These are phyloP conservation scores for Camponotus pennsylvanicus DNA, from an alignment of 1,140 invertebrate species.

Conservation along the genomic window DNA sequence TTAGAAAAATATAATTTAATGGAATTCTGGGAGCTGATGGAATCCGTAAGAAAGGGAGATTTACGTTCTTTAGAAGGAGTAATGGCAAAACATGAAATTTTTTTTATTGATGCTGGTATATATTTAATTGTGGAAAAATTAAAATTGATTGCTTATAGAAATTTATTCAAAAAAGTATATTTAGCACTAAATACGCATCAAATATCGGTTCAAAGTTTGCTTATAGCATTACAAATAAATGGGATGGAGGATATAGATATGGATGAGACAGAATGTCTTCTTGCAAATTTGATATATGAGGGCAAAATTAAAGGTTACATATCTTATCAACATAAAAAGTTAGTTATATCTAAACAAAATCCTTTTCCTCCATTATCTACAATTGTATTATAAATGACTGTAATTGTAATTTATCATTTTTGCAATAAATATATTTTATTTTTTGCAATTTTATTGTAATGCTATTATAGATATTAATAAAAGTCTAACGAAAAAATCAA, in stretches of 20 bases:
- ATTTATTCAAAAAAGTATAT: conserved; percentile 98
- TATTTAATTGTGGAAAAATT: conserved; percentile 99
- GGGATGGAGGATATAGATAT: conserved; percentile 95
- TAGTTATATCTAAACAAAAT: conserved; percentile 99
- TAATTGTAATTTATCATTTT: conserved; percentile 4
- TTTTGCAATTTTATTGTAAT: not conserved
- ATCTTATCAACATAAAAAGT: conserved; percentile 98
- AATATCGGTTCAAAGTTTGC: conserved; percentile 94
- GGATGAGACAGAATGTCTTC: conserved; percentile 98
- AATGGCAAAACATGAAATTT: conserved; percentile 94
- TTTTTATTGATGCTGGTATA: conserved; percentile 98
- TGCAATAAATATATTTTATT: conserved; percentile 51
- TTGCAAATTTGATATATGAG: conserved; percentile 98
- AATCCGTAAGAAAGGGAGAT: conserved; percentile 96
- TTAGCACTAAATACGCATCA: conserved; percentile 95
- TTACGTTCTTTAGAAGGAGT: conserved; percentile 94
- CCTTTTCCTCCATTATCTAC: conserved; percentile 93
- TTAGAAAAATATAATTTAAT: conserved; percentile 96
- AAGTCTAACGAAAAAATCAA: too few relatives aligned
- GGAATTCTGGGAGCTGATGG: conserved; percentile 95
- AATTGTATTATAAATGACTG: conserved; percentile 62
- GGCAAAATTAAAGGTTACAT: conserved; percentile 99
- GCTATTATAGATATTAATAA: too few relatives aligned
- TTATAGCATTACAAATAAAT: conserved; percentile 92
- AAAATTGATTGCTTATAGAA: conserved; percentile 97